Percentiles rank a stretch among this genome's conserved stretches.
Conservation (phyloP, 2,113 vertebrate species). For the Dunckerocampus dactyliophorus region DNA sequence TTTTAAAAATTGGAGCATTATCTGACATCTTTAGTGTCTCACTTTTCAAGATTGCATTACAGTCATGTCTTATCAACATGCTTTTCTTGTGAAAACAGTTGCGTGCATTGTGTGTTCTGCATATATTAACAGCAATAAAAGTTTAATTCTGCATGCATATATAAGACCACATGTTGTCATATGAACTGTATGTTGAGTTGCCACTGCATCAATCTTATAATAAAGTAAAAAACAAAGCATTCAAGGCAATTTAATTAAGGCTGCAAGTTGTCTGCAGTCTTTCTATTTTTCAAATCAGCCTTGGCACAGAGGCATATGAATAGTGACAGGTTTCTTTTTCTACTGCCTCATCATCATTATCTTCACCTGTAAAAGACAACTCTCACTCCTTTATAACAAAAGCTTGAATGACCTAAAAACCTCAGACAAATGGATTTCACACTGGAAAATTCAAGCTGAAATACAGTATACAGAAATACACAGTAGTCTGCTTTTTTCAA, state of each 20-base stretch:
- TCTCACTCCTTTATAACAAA: not conserved
- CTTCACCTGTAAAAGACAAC: slow-evolving; percentile 12
- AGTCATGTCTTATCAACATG: too few species aligned
- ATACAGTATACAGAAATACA: too few species aligned
- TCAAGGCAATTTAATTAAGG: slow-evolving; percentile 38
- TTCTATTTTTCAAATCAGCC: slow-evolving; percentile 30
- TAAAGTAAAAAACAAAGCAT: slow-evolving; percentile 34
- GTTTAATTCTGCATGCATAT: too few species aligned
- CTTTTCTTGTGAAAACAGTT: too few species aligned
- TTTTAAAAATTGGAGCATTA: too few species aligned
- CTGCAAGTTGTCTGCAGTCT: slow-evolving; percentile 18
- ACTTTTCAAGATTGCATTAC: too few species aligned
- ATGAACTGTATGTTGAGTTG: not conserved
- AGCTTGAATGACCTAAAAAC: not conserved
- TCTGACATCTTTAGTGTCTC: too few species aligned
- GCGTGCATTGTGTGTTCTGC: too few species aligned
- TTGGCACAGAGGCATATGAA: slow-evolving; percentile 44
- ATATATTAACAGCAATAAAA: too few species aligned
- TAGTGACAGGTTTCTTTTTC: slow-evolving; percentile 57
- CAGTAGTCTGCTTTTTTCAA: not conserved
- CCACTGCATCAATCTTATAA: slow-evolving; percentile 30
- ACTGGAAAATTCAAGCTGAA: too few species aligned
- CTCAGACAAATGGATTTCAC: not conserved
- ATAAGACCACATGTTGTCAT: too few species aligned
- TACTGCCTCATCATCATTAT: slow-evolving; percentile 35